These are phyloP conservation scores for Campodea augens DNA, from an alignment of 1,140 invertebrate species.

Conservation along the genomic window DNA sequence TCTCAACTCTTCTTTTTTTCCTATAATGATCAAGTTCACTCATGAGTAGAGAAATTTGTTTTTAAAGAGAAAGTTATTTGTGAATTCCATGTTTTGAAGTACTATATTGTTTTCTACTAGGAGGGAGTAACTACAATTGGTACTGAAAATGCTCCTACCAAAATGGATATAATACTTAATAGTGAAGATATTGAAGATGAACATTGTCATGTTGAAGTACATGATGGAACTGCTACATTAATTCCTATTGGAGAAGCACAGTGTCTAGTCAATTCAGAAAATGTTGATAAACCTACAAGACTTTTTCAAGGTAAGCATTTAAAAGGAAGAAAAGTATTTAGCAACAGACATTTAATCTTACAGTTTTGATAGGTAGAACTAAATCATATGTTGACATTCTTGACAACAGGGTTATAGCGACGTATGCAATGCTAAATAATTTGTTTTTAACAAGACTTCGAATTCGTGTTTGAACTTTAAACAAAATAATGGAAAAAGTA, in stretches of 20 bases:
- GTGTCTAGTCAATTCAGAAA: constrained; percentile 66
- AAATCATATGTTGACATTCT: too few species aligned
- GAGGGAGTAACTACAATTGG: constrained; percentile 34
- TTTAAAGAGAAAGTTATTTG: too few species aligned
- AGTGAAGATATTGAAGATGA: constrained; percentile 60
- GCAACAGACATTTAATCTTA: not conserved
- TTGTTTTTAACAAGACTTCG: too few species aligned
- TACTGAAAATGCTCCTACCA: constrained; percentile 40
- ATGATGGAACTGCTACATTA: constrained; percentile 52
- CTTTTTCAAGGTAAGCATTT: constrained; percentile 45
- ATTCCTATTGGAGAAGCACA: constrained; percentile 45
- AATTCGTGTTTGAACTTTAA: too few species aligned
- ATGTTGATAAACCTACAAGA: constrained; percentile 47
- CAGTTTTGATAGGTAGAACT: too few species aligned
- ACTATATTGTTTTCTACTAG: too few species aligned
- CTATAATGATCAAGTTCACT: too few species aligned
- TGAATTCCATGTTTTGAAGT: too few species aligned
- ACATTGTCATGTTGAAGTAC: constrained; percentile 59
- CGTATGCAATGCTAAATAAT: not conserved
- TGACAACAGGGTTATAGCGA: not conserved
- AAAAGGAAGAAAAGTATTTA: constrained; percentile 1
- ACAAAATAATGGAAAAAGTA: too few species aligned
- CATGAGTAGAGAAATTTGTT: too few species aligned
- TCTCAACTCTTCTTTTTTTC: too few species aligned
- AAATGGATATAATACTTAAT: constrained; percentile 54